Conservation (phyloP, 2,888 invertebrate species). For the Tipula helvola region DNA sequence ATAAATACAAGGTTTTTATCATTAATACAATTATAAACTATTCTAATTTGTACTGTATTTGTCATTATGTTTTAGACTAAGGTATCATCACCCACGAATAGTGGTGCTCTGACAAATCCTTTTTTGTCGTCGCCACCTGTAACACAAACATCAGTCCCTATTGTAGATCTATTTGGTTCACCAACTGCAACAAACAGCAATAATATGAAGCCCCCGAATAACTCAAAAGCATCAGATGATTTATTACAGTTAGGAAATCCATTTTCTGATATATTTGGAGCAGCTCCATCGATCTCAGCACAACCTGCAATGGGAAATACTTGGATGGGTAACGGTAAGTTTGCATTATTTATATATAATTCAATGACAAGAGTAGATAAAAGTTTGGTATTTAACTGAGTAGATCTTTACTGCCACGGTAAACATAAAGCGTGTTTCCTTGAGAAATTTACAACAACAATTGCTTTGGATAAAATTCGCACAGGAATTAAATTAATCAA, state of each 20-base stretch:
- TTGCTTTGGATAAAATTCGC: too few relatives aligned
- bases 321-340: slow-evolving; percentile 38
- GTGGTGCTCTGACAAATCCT: slow-evolving; percentile 62
- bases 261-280: slow-evolving; percentile 73
- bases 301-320: slow-evolving; percentile 29
- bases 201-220: slow-evolving; percentile 29
- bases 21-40: background rate
- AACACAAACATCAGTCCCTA: slow-evolving; percentile 41
- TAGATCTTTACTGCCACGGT: too few relatives aligned
- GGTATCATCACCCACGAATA: slow-evolving; percentile 60
- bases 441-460: too few relatives aligned
- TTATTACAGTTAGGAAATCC: slow-evolving; percentile 82
- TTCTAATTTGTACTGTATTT: background rate
- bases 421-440: too few relatives aligned
- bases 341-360: background rate
- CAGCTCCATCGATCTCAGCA: slow-evolving; percentile 31
- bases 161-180: slow-evolving; percentile 70
- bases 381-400: too few relatives aligned
- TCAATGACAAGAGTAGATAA: too few relatives aligned
- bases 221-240: slow-evolving; percentile 74
- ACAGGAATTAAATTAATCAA: too few relatives aligned
- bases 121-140: slow-evolving; percentile 64
- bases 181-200: slow-evolving; percentile 35
- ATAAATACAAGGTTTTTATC: slow-evolving; percentile 73
- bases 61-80: slow-evolving; percentile 44